Evolutionary conservation across 2,888 invertebrate genomes (phyloP), one percentile per base, ranked within the genome.

Genomic region (Dicyrtomina minuta): DNA sequence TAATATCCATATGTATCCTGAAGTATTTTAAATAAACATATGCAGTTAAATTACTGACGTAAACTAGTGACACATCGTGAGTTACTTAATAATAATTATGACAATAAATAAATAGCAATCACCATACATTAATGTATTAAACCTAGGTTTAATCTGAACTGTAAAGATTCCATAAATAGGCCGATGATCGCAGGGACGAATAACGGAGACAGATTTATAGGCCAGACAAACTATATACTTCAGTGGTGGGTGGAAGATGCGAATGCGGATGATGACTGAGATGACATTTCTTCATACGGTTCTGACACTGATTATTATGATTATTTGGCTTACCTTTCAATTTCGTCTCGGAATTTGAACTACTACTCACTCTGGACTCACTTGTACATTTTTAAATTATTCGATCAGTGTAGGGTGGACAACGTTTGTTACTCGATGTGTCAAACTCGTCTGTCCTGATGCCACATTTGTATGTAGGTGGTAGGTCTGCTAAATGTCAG

Each of bases 391-490:
- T 81, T 73, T 77, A 81, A 39, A 81, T 75, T 44, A 82, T 93
- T 60, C 93, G 85, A 81, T 93, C 96, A 0, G 96, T 97, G 80
- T 97, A 97, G 0, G 96, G 95, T 0, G 97, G 97, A 8, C 92
- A 92, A 43, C 97, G 86, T 81, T 93, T 92, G 81, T 96, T 96
- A 73, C 90, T 88, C 0, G 94, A 95, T 3, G 93, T 91, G 82
- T 96, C 96, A 81, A 94, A 96, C 79, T 89, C 89, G 81, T 95
- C 92, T 1, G 92, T 92, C n/a, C 95, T 94, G 0, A 93, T 90
- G 82, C 96, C 96, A 81, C 93, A 97, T 88, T 97, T 97, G 82
- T 96, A 97, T 1, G n/a, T n/a, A n/a, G n/a, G n/a, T n/a, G n/a
- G 96, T 96, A 15, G 97, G 97, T 43, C 78, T 78, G 51, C 1